phyloP scores from a whole-genome alignment of 2,113 vertebrate species.

The Anoplopoma fimbria region DNA sequence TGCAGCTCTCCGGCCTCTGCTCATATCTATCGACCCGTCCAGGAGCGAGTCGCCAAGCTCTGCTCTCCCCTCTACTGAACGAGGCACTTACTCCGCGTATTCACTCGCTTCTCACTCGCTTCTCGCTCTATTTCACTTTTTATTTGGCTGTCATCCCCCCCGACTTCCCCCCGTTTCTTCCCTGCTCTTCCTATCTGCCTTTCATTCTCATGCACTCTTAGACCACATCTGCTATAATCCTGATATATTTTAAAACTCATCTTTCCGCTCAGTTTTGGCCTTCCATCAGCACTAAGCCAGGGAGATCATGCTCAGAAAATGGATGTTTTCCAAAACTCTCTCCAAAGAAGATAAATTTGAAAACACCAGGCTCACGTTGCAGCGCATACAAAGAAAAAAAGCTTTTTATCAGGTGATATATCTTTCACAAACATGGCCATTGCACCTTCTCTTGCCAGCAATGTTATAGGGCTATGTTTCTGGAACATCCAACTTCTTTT shows the following conservation, averaged over 20 bases:
- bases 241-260: conserved; percentile 49
- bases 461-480: conserved; percentile 47
- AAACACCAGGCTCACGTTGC: conserved; percentile 49
- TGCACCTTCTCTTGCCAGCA: conserved; percentile 51
- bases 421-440: conserved; percentile 61
- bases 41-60: conserved; percentile 29
- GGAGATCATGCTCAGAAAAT: conserved; percentile 36
- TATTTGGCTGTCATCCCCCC: conserved; percentile 37
- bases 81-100: conserved; percentile 40
- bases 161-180: conserved; percentile 13
- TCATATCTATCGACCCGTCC: conserved; percentile 75
- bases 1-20: conserved; percentile 50
- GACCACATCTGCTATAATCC: conserved; percentile 47
- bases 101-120: conserved; percentile 59
- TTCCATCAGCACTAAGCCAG: conserved; percentile 34
- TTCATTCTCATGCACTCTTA: conserved; percentile 33
- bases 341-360: conserved; percentile 59
- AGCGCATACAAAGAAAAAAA: conserved; percentile 35
- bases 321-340: conserved; percentile 47
- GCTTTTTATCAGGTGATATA: conserved; percentile 68
- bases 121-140: conserved; percentile 66
- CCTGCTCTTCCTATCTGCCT: conserved; percentile 43
- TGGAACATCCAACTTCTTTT: conserved; percentile 31
- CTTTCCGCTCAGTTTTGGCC: conserved; percentile 27
- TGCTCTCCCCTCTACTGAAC: conserved; percentile 32